Conservation (phyloP, 2,888 invertebrate species). For the Mylabris sibirica region DNA sequence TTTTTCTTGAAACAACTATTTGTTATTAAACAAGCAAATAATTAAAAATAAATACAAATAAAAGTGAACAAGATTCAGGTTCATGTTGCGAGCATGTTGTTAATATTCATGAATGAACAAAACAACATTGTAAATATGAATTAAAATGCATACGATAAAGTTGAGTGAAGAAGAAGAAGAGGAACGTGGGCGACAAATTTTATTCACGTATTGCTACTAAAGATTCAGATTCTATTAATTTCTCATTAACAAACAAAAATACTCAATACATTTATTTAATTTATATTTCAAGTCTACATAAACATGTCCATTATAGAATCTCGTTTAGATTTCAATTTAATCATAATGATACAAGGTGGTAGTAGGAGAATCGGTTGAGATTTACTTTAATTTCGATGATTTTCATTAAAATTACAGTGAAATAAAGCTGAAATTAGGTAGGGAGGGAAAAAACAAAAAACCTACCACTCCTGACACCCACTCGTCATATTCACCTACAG, state of each 20-base stretch:
- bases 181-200: conserved; percentile 7
- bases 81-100: conserved; percentile 22
- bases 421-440: not conserved
- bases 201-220: not conserved
- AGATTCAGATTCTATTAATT: not conserved
- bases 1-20: not conserved
- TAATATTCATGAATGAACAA: conserved; percentile 28
- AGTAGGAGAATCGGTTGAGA: not conserved
- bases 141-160: conserved; percentile 7
- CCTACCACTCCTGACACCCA: conserved; percentile 37
- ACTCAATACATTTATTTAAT: not conserved
- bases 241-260: not conserved
- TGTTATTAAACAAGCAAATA: not conserved
- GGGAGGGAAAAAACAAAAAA: not conserved
- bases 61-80: conserved; percentile 7
- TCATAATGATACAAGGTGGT: too few species aligned
- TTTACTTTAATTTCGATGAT: not conserved
- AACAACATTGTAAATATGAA: conserved; percentile 10
- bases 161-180: conserved; percentile 20
- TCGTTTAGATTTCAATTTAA: too few species aligned
- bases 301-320: not conserved
- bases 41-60: not conserved
- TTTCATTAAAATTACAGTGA: not conserved
- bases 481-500: conserved; percentile 34
- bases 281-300: not conserved